A percentile compares a stretch with the other conserved stretches of the same genome.
Evolutionary conservation across 2,888 invertebrate species (phyloP).

Genomic region (Allophyes oxyacanthae): DNA sequence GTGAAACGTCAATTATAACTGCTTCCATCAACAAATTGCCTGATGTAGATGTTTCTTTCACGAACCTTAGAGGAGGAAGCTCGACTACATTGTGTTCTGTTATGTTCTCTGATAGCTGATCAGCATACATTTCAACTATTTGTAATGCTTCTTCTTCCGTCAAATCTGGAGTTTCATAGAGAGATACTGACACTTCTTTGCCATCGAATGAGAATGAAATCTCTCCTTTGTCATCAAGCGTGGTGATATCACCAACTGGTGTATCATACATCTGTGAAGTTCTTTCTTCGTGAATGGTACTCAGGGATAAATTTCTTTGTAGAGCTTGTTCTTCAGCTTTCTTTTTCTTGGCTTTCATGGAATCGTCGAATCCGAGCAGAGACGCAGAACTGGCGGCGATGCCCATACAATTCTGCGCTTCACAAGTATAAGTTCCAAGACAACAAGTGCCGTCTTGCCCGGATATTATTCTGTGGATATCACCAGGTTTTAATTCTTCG

Average conservation of each 20-base stretch:
- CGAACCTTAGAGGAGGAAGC: slow-evolving; percentile 95
- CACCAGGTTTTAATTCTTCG: slow-evolving; percentile 96
- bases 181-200: slow-evolving; percentile 96
- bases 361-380: slow-evolving; percentile 95
- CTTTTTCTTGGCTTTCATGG: slow-evolving; percentile 88
- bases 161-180: slow-evolving; percentile 97
- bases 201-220: slow-evolving; percentile 97
- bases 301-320: slow-evolving; percentile 94
- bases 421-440: slow-evolving; percentile 96
- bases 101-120: slow-evolving; percentile 96
- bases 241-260: slow-evolving; percentile 92
- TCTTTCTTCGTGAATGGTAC: slow-evolving; percentile 97
- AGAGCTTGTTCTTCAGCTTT: slow-evolving; percentile 86
- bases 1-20: slow-evolving; percentile 96
- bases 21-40: slow-evolving; percentile 97
- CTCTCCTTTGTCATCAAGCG: slow-evolving; percentile 95
- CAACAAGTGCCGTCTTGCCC: slow-evolving; percentile 97
- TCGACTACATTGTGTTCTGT: slow-evolving; percentile 95
- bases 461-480: slow-evolving; percentile 96
- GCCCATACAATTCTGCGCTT: slow-evolving; percentile 97
- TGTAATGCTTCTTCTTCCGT: slow-evolving; percentile 97
- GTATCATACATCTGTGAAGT: slow-evolving; percentile 97
- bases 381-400: slow-evolving; percentile 96
- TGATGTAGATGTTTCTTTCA: slow-evolving; percentile 96
- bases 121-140: slow-evolving; percentile 98